phyloP scores from a whole-genome alignment of 2,797 vertebrate species.

The Ataeniobius toweri region DNA sequence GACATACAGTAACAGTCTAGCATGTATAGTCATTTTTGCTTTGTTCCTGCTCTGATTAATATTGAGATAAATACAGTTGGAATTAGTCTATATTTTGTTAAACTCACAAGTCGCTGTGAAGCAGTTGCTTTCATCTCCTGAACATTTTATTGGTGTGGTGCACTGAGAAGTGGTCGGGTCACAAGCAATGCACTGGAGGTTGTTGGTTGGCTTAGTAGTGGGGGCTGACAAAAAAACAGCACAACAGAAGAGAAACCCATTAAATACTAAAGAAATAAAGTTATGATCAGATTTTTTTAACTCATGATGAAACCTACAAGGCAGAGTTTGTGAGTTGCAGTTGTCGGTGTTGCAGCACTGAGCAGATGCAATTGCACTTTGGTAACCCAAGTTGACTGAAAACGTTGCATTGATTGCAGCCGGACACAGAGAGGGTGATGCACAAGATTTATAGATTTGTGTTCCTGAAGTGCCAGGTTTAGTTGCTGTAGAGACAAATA shows the following conservation, averaged over 20 bases:
- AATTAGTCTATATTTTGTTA: not conserved
- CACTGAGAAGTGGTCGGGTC: not conserved
- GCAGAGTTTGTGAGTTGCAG: conserved; percentile 18
- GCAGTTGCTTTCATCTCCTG: conserved; percentile 5
- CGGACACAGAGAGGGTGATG: conserved; percentile 17
- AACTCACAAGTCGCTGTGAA: conserved; percentile 17
- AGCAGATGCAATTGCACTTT: not conserved
- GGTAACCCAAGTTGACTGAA: not conserved
- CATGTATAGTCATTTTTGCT: not conserved
- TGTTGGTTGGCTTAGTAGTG: accelerated
- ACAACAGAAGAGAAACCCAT: not conserved
- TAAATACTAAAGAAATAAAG: too few relatives aligned
- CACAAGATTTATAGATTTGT: conserved; percentile 19
- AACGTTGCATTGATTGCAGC: not conserved
- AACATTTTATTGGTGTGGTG: not conserved
- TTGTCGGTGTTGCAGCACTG: conserved; percentile 27
- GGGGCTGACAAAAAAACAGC: conserved; percentile 20
- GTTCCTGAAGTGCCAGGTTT: accelerated
- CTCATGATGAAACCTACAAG: conserved; percentile 8
- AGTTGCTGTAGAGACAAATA: too few relatives aligned
- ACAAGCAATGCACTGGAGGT: not conserved
- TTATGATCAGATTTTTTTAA: not conserved
- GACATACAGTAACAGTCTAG: not conserved
- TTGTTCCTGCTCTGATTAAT: not conserved
- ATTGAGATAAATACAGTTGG: not conserved